These are phyloP conservation scores for Melieria picta DNA, from an alignment of 2,888 invertebrate genomes.

Conservation along the genomic window DNA sequence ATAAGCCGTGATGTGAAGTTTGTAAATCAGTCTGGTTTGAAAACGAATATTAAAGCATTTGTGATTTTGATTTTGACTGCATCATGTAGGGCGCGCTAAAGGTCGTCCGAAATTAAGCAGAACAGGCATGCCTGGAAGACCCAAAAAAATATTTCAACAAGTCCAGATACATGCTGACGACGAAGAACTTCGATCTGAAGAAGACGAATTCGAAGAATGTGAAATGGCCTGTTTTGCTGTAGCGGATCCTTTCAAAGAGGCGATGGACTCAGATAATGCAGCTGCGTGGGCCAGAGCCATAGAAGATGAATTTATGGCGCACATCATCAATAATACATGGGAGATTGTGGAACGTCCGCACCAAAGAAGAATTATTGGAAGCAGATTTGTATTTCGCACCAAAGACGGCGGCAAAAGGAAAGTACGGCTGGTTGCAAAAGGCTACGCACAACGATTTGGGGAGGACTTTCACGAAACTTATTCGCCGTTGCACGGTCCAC, in stretches of 20 bases:
- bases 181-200: neutral
- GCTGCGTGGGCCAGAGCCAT: slow-evolving; percentile 29
- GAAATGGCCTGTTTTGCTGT: slow-evolving; percentile 21
- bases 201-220: slow-evolving; percentile 37
- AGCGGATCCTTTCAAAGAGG: slow-evolving; percentile 19
- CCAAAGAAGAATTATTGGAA: too few relatives aligned
- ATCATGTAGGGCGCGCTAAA: slow-evolving; percentile 29
- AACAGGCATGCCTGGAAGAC: slow-evolving; percentile 31
- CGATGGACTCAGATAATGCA: slow-evolving; percentile 22
- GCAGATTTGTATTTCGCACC: too few relatives aligned
- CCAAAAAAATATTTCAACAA: slow-evolving; percentile 33
- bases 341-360: slow-evolving; percentile 33
- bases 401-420: too few relatives aligned
- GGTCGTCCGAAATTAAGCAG: slow-evolving; percentile 36
- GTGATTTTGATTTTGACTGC: slow-evolving; percentile 29
- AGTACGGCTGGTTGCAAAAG: too few relatives aligned
- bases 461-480: slow-evolving; percentile 32
- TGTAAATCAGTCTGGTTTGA: slow-evolving; percentile 35
- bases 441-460: neutral
- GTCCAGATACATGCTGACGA: neutral
- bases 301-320: slow-evolving; percentile 40
- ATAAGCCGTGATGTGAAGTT: slow-evolving; percentile 42
- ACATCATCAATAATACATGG: slow-evolving; percentile 38
- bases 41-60: slow-evolving; percentile 33
- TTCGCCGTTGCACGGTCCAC: slow-evolving; percentile 24